Evolutionary conservation across 2,888 invertebrate species (phyloP), one percentile per base, ranked within the genome.

Genomic region (Meiosimyza platycephala): DNA sequence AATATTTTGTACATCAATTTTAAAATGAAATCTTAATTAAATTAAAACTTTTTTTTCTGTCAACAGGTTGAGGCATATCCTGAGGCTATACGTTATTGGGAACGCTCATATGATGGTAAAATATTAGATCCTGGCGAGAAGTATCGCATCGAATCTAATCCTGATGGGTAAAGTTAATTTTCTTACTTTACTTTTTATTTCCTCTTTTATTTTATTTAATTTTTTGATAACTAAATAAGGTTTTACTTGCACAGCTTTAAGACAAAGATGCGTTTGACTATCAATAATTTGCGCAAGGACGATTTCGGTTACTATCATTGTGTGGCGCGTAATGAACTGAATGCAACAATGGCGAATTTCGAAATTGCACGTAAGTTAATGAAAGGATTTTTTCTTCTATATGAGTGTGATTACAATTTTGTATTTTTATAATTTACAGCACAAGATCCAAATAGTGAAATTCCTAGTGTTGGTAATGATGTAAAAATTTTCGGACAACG

Each of bases 31-130:
- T 22, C 22, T 22, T 22, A 22, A 22, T 22, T 22, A 7, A 15
- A 1, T 15, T 40, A 60, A 22, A 3, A 3, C 11, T 28, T 28
- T 40, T 12, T 69, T 51, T n/a, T n/a, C n/a, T n/a, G n/a, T n/a
- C 72, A 69, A 57, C 78, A 90, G 90, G 92, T 95, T 33, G 96
- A 97, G 88, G 95, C 95, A 0, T 96, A 92, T 87, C 96, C 96
- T 0, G 93, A 94, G 80, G 93, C 96, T 1, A 91, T 95, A 0
- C 90, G 93, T 67, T 95, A 95, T 79, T 97, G 97, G 97, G 94
- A 95, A 82, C 89, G 91, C 16, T 84, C 85, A 6, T 90, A 90
- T 5, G 93, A 95, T 80, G 95, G 94, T 3, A 89, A 92, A 47
- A 90, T 94, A 11, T 86, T 96, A 9, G 94, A 94, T 84, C 86